Percentiles rank a stretch among this genome's conserved stretches.
Evolutionary conservation across 2,797 vertebrate genomes (phyloP).

Genomic region (Prionace glauca): DNA sequence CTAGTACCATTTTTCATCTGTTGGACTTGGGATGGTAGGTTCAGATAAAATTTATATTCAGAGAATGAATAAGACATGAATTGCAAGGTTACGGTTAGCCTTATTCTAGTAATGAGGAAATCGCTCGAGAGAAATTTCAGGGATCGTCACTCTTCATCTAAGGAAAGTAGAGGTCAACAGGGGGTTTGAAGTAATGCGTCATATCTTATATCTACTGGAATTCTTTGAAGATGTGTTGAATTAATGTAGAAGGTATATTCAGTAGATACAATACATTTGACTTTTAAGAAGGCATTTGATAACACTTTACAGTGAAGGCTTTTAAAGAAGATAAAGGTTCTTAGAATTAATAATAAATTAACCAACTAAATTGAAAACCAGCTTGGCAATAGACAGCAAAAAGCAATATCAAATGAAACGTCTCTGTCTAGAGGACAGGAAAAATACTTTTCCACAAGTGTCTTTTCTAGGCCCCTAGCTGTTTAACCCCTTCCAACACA

Average conservation of each 20-base stretch:
- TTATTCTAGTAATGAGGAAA: not conserved
- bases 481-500: not conserved
- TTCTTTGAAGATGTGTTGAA: slow-evolving; percentile 3
- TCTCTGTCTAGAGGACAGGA: not conserved
- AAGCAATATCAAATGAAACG: not conserved
- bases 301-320: not conserved
- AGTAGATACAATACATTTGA: not conserved
- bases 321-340: slow-evolving; percentile 6
- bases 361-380: slow-evolving; percentile 1
- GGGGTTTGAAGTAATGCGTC: not conserved
- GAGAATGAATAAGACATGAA: not conserved
- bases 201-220: not conserved
- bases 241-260: not conserved
- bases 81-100: not conserved
- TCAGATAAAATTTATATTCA: not conserved
- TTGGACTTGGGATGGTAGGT: not conserved
- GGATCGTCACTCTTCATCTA: not conserved
- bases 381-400: not conserved
- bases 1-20: not conserved
- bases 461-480: not conserved
- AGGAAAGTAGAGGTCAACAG: not conserved
- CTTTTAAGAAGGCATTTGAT: not conserved
- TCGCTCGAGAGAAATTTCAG: not conserved
- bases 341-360: slow-evolving; percentile 18
- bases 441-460: not conserved